Evolutionary conservation across 2,888 invertebrate species (phyloP).

Genomic region (Punctoribates punctum): DNA sequence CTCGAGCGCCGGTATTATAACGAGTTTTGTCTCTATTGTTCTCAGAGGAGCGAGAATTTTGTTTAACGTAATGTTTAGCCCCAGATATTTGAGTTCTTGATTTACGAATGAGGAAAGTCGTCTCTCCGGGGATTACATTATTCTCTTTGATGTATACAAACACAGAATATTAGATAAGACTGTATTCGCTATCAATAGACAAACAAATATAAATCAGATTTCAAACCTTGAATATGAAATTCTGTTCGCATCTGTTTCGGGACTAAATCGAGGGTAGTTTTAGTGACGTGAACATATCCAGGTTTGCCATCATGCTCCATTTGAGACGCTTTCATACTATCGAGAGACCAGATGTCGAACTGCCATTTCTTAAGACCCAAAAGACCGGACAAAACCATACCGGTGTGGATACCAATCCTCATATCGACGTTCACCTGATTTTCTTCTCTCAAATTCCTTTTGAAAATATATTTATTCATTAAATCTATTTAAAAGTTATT

Average conservation of each 20-base stretch:
- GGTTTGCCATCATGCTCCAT: constrained; percentile 89
- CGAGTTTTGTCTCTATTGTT: not conserved
- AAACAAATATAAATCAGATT: no score
- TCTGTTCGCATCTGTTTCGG: constrained; percentile 11
- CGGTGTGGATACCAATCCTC: constrained; percentile 93
- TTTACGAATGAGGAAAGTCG: constrained; percentile 35
- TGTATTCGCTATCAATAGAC: no score
- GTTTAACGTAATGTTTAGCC: not conserved
- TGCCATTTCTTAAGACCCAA: constrained; percentile 93
- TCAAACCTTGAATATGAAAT: constrained; percentile 41
- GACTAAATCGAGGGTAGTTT: constrained; percentile 59
- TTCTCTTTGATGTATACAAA: constrained; percentile 12
- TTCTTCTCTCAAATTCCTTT: constrained; percentile 66
- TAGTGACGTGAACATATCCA: constrained; percentile 82
- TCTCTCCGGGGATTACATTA: constrained; percentile 35
- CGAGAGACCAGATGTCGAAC: constrained; percentile 85
- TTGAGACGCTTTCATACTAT: constrained; percentile 88
- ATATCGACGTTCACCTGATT: constrained; percentile 79
- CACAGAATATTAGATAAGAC: no score
- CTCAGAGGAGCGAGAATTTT: not conserved
- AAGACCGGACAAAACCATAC: constrained; percentile 83
- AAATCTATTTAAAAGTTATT: no score
- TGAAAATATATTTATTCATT: no score
- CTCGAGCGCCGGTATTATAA: not conserved
- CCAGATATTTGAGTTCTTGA: not conserved